These are phyloP conservation scores for Reinhardtius hippoglossoides DNA, from an alignment of 2,113 vertebrate genomes.

Conservation along the genomic window DNA sequence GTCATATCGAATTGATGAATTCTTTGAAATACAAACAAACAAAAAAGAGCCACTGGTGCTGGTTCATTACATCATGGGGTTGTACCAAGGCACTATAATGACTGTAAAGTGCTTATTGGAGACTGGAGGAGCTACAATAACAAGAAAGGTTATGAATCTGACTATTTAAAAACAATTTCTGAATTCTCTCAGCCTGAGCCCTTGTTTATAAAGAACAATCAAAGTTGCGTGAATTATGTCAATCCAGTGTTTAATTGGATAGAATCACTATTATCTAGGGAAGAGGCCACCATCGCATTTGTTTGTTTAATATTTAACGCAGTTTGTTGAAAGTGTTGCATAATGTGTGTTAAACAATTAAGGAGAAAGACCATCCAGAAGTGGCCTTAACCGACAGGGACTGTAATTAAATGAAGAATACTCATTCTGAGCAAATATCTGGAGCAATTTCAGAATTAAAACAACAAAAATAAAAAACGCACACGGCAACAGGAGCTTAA, in stretches of 20 bases:
- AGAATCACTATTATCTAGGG: slow-evolving; percentile 4
- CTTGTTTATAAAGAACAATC: slow-evolving; percentile 61
- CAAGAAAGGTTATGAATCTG: background rate
- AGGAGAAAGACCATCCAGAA: slow-evolving; percentile 14
- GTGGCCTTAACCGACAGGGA: slow-evolving; percentile 20
- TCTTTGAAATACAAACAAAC: background rate
- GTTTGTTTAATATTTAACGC: slow-evolving; percentile 27
- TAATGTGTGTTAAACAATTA: slow-evolving; percentile 23
- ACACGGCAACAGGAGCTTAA: slow-evolving; percentile 32
- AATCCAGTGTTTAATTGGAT: slow-evolving; percentile 8
- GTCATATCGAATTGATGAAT: background rate
- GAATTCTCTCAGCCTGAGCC: slow-evolving; percentile 46
- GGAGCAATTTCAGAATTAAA: slow-evolving; percentile 42
- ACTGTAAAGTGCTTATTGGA: slow-evolving; percentile 71
- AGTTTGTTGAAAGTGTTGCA: slow-evolving; percentile 22
- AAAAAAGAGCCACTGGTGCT: slow-evolving; percentile 16
- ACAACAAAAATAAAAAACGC: slow-evolving; percentile 43
- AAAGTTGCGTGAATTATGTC: slow-evolving; percentile 10
- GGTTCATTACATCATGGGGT: slow-evolving; percentile 37
- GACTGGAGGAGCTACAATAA: slow-evolving; percentile 23
- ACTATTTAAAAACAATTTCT: slow-evolving; percentile 27
- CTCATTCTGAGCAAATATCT: slow-evolving; percentile 38
- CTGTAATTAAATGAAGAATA: slow-evolving; percentile 41
- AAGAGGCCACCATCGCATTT: slow-evolving; percentile 7
- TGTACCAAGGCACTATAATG: slow-evolving; percentile 76